These are phyloP conservation scores for Kryphioiulus occultus DNA, from an alignment of 2,888 invertebrate genomes.

Conservation along the genomic window DNA sequence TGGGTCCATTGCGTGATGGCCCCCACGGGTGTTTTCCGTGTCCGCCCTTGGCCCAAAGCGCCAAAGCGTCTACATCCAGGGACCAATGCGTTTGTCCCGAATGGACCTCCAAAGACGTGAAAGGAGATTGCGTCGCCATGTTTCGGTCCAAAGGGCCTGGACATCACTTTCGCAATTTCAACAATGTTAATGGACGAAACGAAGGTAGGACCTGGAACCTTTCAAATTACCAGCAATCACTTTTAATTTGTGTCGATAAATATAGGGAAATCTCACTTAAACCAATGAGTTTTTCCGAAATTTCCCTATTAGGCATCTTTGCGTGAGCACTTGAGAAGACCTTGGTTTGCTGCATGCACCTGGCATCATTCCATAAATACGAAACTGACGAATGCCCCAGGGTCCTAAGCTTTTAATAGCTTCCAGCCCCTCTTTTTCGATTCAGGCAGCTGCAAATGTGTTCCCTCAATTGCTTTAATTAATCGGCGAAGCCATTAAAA, in stretches of 20 bases:
- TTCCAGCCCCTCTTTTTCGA: background rate
- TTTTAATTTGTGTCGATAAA: background rate
- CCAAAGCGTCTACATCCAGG: background rate
- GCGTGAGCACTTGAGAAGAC: background rate
- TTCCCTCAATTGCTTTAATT: background rate
- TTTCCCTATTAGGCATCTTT: background rate
- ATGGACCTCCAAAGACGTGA: background rate
- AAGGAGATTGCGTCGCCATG: background rate
- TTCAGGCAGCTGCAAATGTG: background rate
- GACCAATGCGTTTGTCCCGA: background rate
- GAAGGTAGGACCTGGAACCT: background rate
- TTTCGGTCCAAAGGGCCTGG: background rate
- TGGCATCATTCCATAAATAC: background rate
- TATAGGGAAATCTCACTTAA: background rate
- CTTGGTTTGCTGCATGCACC: background rate
- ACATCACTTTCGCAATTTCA: background rate
- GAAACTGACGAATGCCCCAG: background rate
- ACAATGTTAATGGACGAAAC: background rate
- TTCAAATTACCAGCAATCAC: background rate
- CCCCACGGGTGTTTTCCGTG: background rate
- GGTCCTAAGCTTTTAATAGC: background rate
- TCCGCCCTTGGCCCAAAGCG: background rate
- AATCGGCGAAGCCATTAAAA: background rate
- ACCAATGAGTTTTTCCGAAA: background rate
- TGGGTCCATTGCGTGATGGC: background rate